Evolutionary conservation across 1,140 invertebrate genomes (phyloP).

Genomic region (Macrobrachium nipponense): DNA sequence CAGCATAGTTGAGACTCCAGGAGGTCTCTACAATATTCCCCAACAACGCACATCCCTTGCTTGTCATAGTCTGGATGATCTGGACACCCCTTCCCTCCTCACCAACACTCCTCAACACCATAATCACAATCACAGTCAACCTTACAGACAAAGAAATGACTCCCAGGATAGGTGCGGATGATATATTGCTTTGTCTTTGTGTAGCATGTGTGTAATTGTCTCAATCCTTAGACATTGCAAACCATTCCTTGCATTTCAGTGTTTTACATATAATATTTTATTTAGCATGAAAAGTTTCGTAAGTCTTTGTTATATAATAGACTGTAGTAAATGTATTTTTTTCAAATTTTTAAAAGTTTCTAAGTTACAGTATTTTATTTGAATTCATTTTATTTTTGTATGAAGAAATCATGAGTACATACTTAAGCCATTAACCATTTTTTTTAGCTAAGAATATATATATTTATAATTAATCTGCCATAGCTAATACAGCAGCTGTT

Average conservation of each 20-base stretch:
- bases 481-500: neutral
- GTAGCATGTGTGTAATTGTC: slow-evolving; percentile 41
- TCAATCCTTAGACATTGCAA: slow-evolving; percentile 29
- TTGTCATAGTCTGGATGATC: slow-evolving; percentile 67
- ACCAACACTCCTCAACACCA: slow-evolving; percentile 38
- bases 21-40: slow-evolving; percentile 69
- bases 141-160: slow-evolving; percentile 60
- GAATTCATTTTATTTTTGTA: neutral
- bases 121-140: slow-evolving; percentile 61
- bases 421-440: neutral
- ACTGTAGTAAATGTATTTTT: neutral
- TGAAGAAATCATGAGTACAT: slow-evolving; percentile 27
- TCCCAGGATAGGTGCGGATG: slow-evolving; percentile 62
- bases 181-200: slow-evolving; percentile 39
- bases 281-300: slow-evolving; percentile 27
- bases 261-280: slow-evolving; percentile 3
- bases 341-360: neutral
- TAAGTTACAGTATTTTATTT: slow-evolving; percentile 5
- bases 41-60: slow-evolving; percentile 68
- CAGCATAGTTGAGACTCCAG: slow-evolving; percentile 61
- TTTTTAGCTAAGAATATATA: neutral
- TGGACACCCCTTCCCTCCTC: slow-evolving; percentile 62
- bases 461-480: neutral
- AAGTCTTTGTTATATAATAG: slow-evolving; percentile 24
- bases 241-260: slow-evolving; percentile 42